These are phyloP conservation scores for Cyaniris semiargus DNA, from an alignment of 2,888 invertebrate species.

Conservation along the genomic window DNA sequence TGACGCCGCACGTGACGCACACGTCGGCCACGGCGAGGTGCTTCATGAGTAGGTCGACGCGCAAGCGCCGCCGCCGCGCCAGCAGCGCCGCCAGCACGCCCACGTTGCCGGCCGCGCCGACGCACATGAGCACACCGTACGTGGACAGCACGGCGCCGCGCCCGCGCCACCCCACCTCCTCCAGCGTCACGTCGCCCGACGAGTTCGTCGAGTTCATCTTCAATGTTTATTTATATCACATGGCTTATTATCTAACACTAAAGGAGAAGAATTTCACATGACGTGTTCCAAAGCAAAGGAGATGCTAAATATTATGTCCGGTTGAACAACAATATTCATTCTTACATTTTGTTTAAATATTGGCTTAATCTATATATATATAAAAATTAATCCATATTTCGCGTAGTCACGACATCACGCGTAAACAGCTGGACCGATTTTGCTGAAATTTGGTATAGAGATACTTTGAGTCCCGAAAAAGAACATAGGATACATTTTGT, in stretches of 20 bases:
- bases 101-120: conserved; percentile 86
- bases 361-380: no score
- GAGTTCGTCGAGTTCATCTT: not conserved
- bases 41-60: conserved; percentile 89
- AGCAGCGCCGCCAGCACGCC: conserved; percentile 85
- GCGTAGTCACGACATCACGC: no score
- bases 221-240: not conserved
- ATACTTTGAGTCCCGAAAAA: no score
- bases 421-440: no score
- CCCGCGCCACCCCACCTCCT: conserved; percentile 49
- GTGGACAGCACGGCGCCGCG: conserved; percentile 76
- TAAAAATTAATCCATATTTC: no score
- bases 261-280: not conserved
- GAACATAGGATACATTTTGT: no score
- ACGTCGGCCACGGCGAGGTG: conserved; percentile 90
- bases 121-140: conserved; percentile 82
- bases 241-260: not conserved
- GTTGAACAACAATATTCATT: no score
- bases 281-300: not conserved
- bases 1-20: conserved; percentile 89
- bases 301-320: no score
- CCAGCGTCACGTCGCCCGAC: conserved; percentile 37
- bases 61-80: conserved; percentile 82
- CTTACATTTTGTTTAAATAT: no score
- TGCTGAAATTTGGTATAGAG: no score